phyloP scores from a whole-genome alignment of 1,140 invertebrate species.

The Cherax quadricarinatus region DNA sequence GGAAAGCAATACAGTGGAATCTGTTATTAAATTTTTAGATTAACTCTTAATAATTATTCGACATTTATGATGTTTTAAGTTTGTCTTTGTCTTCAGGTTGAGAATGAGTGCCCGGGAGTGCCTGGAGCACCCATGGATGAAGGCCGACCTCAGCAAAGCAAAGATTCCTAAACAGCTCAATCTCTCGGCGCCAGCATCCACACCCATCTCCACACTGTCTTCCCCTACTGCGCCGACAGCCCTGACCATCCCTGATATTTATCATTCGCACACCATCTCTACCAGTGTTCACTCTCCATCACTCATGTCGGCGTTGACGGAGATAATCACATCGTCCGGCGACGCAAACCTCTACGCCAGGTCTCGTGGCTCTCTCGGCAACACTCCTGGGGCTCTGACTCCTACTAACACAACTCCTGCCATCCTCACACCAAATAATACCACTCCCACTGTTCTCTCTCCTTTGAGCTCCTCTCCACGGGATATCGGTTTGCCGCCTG shows the following conservation, averaged over 20 bases:
- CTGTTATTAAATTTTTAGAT: no score
- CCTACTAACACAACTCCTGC: slow-evolving; percentile 49
- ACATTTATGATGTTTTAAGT: no score
- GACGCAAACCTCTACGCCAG: slow-evolving; percentile 19
- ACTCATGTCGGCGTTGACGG: slow-evolving; percentile 53
- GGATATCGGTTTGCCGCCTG: slow-evolving; percentile 62
- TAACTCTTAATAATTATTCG: no score
- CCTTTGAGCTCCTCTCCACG: slow-evolving; percentile 64
- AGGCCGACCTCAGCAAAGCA: slow-evolving; percentile 63
- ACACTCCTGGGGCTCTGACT: slow-evolving; percentile 48
- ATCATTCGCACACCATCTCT: not conserved
- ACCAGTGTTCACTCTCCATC: slow-evolving; percentile 18
- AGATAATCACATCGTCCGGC: slow-evolving; percentile 36
- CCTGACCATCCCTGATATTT: not conserved
- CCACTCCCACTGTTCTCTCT: slow-evolving; percentile 59
- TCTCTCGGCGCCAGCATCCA: slow-evolving; percentile 2
- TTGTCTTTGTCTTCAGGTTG: slow-evolving; percentile 77
- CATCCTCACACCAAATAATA: slow-evolving; percentile 40
- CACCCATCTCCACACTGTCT: slow-evolving; percentile 24
- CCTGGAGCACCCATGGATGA: slow-evolving; percentile 82
- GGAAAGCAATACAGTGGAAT: no score
- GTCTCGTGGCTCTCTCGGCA: slow-evolving; percentile 40
- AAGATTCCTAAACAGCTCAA: slow-evolving; percentile 55
- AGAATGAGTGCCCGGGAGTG: slow-evolving; percentile 82
- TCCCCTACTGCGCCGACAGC: not conserved